phyloP scores from a whole-genome alignment of 2,797 vertebrate species.

The Sebastes ruberrimus region DNA sequence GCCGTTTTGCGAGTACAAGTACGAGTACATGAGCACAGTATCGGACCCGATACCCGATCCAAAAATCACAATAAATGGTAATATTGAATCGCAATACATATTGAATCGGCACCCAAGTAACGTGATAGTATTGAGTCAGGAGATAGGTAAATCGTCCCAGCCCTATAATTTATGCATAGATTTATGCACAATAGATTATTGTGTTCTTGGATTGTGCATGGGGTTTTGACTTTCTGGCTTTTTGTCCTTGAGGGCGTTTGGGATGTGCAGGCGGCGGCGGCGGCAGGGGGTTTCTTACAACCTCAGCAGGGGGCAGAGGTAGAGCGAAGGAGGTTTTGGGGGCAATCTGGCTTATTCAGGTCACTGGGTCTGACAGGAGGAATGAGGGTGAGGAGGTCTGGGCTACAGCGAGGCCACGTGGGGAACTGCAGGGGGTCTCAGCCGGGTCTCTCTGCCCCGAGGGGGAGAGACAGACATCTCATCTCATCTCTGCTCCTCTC shows the following conservation, averaged over 20 bases:
- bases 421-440: constrained; percentile 11
- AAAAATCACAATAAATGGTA: no score
- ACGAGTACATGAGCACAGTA: no score
- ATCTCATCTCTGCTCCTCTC: neutral
- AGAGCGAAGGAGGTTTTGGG: constrained; percentile 30
- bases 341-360: constrained; percentile 46
- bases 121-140: no score
- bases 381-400: constrained; percentile 16
- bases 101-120: no score
- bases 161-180: no score
- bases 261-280: neutral
- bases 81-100: no score
- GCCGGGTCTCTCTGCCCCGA: neutral
- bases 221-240: constrained; percentile 2
- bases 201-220: neutral
- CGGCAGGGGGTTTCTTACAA: neutral
- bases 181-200: neutral
- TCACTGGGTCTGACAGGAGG: constrained; percentile 59
- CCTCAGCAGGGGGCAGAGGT: constrained; percentile 25
- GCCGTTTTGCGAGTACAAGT: no score
- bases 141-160: no score
- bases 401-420: neutral
- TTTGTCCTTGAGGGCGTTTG: constrained; percentile 1
- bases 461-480: neutral
- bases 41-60: no score